phyloP scores from a whole-genome alignment of 2,797 vertebrate genomes.

The Kryptopterus vitreolus region DNA sequence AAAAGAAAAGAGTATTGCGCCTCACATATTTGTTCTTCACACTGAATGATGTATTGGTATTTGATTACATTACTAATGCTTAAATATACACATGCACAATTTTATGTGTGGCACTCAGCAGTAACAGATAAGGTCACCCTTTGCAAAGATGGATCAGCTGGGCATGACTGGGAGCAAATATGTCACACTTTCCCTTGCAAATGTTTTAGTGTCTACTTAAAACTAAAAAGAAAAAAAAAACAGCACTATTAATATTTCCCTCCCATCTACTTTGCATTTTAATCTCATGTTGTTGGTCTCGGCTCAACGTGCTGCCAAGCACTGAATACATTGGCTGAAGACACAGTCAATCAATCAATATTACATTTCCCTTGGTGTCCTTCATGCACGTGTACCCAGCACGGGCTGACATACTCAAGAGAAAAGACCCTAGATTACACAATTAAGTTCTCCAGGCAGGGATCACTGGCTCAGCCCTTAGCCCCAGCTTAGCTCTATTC shows the following conservation, averaged over 20 bases:
- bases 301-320: constrained; percentile 58
- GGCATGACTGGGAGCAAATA: constrained; percentile 53
- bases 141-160: constrained; percentile 42
- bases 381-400: constrained; percentile 61
- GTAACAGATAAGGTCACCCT: constrained; percentile 39
- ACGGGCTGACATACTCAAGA: constrained; percentile 41
- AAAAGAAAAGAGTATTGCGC: background rate
- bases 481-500: constrained; percentile 36
- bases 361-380: constrained; percentile 70
- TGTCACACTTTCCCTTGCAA: constrained; percentile 58
- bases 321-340: constrained; percentile 58
- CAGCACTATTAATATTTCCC: constrained; percentile 56
- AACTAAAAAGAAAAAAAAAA: constrained; percentile 34
- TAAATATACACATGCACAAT: background rate
- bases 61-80: background rate
- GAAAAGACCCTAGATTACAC: constrained; percentile 59
- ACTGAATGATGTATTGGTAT: background rate
- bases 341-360: constrained; percentile 74
- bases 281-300: constrained; percentile 68
- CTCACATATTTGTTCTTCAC: background rate
- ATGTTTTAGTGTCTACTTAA: constrained; percentile 64
- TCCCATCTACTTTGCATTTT: constrained; percentile 66
- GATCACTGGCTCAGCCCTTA: constrained; percentile 49
- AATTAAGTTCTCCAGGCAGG: constrained; percentile 54
- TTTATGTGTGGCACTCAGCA: constrained; percentile 21